Evolutionary conservation across 1,140 invertebrate genomes (phyloP).

Genomic region (Macrobrachium rosenbergii): DNA sequence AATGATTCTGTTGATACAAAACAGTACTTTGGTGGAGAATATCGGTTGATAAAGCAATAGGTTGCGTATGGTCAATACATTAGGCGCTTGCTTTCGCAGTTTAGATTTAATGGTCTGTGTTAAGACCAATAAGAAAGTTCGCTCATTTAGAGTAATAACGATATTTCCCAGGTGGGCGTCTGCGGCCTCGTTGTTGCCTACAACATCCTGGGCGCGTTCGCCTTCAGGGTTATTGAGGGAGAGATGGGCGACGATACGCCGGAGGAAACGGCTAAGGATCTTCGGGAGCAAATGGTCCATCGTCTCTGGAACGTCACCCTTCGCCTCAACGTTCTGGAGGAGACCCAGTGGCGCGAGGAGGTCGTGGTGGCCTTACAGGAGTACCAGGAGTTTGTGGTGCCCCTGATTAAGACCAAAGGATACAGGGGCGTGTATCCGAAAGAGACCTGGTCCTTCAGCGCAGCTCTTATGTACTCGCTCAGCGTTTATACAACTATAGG

Average conservation of each 20-base stretch:
- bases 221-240: conserved; percentile 62
- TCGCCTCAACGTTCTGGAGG: conserved; percentile 54
- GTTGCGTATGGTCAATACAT: too few relatives aligned
- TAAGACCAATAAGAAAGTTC: too few relatives aligned
- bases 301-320: conserved; percentile 63
- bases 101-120: too few relatives aligned
- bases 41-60: too few relatives aligned
- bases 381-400: conserved; percentile 53
- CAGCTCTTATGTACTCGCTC: conserved; percentile 65
- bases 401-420: conserved; percentile 48
- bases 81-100: too few relatives aligned
- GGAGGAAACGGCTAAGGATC: conserved; percentile 34
- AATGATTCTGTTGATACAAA: too few relatives aligned
- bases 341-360: conserved; percentile 48
- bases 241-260: conserved; percentile 31
- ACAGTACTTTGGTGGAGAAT: too few relatives aligned
- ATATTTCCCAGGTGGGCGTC: conserved; percentile 63
- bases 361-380: conserved; percentile 31
- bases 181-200: conserved; percentile 64
- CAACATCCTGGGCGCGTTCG: conserved; percentile 64
- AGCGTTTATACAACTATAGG: conserved; percentile 66
- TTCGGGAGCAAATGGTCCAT: conserved; percentile 29
- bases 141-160: not conserved
- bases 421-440: conserved; percentile 52
- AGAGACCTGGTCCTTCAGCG: conserved; percentile 63